Evolutionary conservation across 2,888 invertebrate genomes (phyloP).

Genomic region (Acrobasis suavella): DNA sequence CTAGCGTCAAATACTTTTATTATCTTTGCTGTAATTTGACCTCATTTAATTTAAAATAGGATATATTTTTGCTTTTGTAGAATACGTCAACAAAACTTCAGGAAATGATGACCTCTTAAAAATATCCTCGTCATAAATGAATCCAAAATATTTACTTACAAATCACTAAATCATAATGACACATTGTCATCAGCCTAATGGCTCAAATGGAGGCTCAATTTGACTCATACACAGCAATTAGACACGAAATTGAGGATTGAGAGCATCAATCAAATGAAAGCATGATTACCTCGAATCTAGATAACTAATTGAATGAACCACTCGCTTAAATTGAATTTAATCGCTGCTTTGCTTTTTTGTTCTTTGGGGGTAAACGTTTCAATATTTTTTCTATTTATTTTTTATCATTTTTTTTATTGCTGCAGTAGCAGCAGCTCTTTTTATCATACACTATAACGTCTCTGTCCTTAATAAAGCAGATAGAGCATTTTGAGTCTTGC

Average conservation of each 20-base stretch:
- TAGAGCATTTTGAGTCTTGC: no score
- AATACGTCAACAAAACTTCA: no score
- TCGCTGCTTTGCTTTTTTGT: constrained; percentile 58
- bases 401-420: no score
- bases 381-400: background rate
- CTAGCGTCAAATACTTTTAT: no score
- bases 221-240: constrained; percentile 59
- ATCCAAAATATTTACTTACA: constrained; percentile 12
- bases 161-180: constrained; percentile 34
- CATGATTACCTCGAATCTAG: constrained; percentile 75
- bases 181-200: constrained; percentile 56
- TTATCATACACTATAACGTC: no score
- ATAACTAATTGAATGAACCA: constrained; percentile 76
- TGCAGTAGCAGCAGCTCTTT: no score
- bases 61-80: no score
- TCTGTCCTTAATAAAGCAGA: no score
- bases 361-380: constrained; percentile 8
- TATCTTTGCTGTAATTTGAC: no score
- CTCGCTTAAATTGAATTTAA: constrained; percentile 73
- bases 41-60: no score
- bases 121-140: background rate
- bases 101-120: background rate
- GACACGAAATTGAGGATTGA: constrained; percentile 64
- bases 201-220: constrained; percentile 47
- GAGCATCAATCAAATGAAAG: constrained; percentile 76